These are phyloP conservation scores for Dendroctonus valens DNA, from an alignment of 1,140 invertebrate genomes.

Conservation along the genomic window DNA sequence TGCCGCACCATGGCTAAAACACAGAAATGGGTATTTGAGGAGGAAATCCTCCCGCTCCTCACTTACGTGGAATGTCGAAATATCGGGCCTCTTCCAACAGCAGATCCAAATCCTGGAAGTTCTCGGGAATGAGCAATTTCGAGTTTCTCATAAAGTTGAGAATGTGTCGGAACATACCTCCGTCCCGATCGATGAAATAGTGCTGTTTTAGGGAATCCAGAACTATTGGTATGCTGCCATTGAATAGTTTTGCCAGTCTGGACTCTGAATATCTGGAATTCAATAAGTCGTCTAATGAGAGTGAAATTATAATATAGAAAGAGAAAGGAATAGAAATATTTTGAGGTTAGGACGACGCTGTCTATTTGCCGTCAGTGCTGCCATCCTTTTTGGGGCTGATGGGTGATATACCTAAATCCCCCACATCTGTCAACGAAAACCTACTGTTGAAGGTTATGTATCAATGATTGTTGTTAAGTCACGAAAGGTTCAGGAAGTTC, in stretches of 20 bases:
- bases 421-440: too few species aligned
- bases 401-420: too few species aligned
- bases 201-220: slow-evolving; percentile 96
- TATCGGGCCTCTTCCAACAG: slow-evolving; percentile 90
- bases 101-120: slow-evolving; percentile 85
- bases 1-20: slow-evolving; percentile 71
- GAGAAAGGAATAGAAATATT: too few species aligned
- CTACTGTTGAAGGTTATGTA: too few species aligned
- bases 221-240: slow-evolving; percentile 95
- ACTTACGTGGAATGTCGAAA: slow-evolving; percentile 88
- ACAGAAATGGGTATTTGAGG: too few species aligned
- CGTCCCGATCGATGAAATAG: slow-evolving; percentile 96
- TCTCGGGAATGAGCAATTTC: slow-evolving; percentile 78
- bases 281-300: too few species aligned
- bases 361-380: too few species aligned
- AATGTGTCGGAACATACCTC: slow-evolving; percentile 93
- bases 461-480: too few species aligned
- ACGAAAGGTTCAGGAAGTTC: too few species aligned
- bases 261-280: slow-evolving; percentile 85
- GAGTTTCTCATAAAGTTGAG: slow-evolving; percentile 94
- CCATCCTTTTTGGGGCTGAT: too few species aligned
- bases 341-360: too few species aligned
- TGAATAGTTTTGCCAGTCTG: slow-evolving; percentile 88
- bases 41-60: neutral
- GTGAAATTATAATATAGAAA: too few species aligned